Conservation (phyloP, 92 coral and sea anemone species). For the Phenganax subtilis region DNA sequence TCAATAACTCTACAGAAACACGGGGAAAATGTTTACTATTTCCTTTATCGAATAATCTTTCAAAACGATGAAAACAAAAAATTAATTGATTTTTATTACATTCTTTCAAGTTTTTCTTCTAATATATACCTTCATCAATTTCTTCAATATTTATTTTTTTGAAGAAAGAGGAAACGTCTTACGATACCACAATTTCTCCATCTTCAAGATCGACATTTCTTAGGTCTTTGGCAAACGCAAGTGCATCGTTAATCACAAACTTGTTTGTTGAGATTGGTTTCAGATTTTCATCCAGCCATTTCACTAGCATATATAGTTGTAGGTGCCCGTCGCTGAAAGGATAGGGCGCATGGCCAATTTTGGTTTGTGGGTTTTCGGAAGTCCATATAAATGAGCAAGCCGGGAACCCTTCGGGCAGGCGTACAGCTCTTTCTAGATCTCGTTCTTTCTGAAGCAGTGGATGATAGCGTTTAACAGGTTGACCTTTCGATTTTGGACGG, state of each 20-base stretch:
- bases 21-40: too few relatives aligned
- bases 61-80: too few relatives aligned
- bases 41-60: too few relatives aligned
- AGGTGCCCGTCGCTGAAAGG: slow-evolving; percentile 35
- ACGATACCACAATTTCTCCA: background rate
- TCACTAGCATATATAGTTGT: slow-evolving; percentile 30
- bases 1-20: too few relatives aligned
- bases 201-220: background rate
- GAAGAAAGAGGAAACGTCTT: slow-evolving; percentile 7
- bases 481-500: slow-evolving; percentile 33
- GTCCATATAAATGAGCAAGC: slow-evolving; percentile 42
- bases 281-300: slow-evolving; percentile 23
- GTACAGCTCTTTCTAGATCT: slow-evolving; percentile 8
- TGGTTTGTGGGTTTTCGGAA: slow-evolving; percentile 40
- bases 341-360: slow-evolving; percentile 37
- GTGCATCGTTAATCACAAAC: background rate
- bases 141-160: background rate
- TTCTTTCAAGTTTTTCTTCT: too few relatives aligned
- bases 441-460: slow-evolving; percentile 46
- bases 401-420: slow-evolving; percentile 44
- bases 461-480: slow-evolving; percentile 28
- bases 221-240: too few relatives aligned
- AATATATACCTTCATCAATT: too few relatives aligned
- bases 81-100: too few relatives aligned
- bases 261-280: slow-evolving; percentile 21